These are phyloP conservation scores for Listrodromus nycthemerus DNA, from an alignment of 2,888 invertebrate genomes.

Conservation along the genomic window DNA sequence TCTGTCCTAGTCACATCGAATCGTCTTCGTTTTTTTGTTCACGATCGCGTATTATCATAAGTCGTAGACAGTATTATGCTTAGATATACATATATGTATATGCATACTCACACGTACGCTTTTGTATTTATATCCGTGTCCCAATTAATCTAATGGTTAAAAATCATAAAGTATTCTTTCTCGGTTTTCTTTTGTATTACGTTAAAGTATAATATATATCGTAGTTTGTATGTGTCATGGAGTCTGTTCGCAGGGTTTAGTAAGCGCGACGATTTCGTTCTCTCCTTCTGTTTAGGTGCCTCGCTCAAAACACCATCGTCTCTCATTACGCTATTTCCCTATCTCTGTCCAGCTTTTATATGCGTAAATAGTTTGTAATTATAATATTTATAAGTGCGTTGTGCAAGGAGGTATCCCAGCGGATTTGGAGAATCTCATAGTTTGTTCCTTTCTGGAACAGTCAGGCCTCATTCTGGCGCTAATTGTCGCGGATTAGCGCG, in stretches of 20 bases:
- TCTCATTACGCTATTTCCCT: constrained; percentile 62
- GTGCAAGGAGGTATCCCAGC: constrained; percentile 77
- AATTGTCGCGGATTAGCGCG: neutral
- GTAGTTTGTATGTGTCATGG: constrained; percentile 71
- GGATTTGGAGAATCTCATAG: constrained; percentile 25
- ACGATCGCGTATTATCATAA: constrained; percentile 61
- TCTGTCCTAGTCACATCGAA: constrained; percentile 33
- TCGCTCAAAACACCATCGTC: constrained; percentile 49
- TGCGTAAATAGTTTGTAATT: constrained; percentile 79
- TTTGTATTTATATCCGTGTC: constrained; percentile 65
- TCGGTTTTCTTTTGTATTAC: constrained; percentile 34
- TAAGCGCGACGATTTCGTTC: constrained; percentile 66
- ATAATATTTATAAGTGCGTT: constrained; percentile 80
- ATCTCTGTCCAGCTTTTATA: constrained; percentile 72
- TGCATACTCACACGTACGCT: constrained; percentile 12
- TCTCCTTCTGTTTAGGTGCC: constrained; percentile 3
- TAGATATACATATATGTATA: constrained; percentile 64
- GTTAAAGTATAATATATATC: constrained; percentile 56
- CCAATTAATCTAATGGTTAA: constrained; percentile 70
- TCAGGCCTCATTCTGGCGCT: constrained; percentile 3
- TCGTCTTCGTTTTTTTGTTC: constrained; percentile 69
- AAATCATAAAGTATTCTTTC: constrained; percentile 67
- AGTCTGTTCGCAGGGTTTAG: constrained; percentile 69
- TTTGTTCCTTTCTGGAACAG: constrained; percentile 26
- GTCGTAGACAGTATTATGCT: constrained; percentile 71